These are phyloP conservation scores for Sthenelais limicola DNA, from an alignment of 2,888 invertebrate genomes.

Conservation along the genomic window DNA sequence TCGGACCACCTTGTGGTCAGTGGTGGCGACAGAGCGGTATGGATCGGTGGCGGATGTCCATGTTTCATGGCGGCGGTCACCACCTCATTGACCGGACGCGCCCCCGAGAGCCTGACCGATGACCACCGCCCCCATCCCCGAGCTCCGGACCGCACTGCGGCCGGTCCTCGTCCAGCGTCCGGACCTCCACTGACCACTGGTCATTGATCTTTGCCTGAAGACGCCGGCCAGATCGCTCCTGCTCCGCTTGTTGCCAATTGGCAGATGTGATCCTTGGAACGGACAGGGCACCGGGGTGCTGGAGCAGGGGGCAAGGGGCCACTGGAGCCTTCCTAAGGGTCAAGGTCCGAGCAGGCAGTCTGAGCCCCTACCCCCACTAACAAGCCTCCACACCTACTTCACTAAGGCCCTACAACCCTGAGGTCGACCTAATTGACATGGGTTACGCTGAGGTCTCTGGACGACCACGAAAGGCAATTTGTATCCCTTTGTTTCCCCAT, in stretches of 20 bases:
- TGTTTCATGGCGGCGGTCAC: neutral
- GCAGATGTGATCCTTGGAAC: conserved; percentile 38
- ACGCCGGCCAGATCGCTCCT: conserved; percentile 1
- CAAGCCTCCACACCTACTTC: conserved; percentile 15
- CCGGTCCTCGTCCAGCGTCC: neutral
- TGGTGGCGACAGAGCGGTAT: conserved; percentile 12
- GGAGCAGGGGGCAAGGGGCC: conserved; percentile 15
- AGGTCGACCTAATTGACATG: conserved; percentile 31
- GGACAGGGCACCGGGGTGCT: no score
- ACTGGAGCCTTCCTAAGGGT: conserved; percentile 30
- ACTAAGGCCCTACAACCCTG: neutral
- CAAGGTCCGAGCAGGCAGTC: conserved; percentile 22
- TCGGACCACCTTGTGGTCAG: neutral
- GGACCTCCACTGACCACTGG: neutral
- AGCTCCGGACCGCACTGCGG: conserved; percentile 3
- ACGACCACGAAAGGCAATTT: conserved; percentile 37
- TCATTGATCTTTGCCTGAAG: conserved; percentile 12
- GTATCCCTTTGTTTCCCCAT: conserved; percentile 19
- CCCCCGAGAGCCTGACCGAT: conserved; percentile 12
- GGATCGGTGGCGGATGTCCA: conserved; percentile 1
- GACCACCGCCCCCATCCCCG: conserved; percentile 19
- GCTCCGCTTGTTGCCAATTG: conserved; percentile 21
- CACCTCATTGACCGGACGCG: conserved; percentile 16
- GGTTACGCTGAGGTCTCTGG: conserved; percentile 1
- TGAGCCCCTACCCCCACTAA: neutral